phyloP scores from a whole-genome alignment of 2,888 invertebrate genomes.

The Omphaloscelis lunosa region DNA sequence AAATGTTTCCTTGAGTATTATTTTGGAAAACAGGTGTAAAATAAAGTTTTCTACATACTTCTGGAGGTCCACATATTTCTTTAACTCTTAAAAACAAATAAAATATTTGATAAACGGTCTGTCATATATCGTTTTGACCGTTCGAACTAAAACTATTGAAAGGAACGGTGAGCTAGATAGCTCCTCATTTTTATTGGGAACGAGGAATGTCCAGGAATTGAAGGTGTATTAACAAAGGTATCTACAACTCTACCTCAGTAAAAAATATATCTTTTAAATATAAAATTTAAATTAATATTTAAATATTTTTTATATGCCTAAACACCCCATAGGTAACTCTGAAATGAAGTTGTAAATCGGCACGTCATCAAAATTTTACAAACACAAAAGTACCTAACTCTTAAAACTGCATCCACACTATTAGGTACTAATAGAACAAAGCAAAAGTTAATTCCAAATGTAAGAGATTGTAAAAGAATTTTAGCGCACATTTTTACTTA shows the following conservation, averaged over 20 bases:
- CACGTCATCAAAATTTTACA: too few relatives aligned
- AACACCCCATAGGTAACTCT: too few relatives aligned
- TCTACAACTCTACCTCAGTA: background rate
- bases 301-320: too few relatives aligned
- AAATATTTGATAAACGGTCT: constrained; percentile 42
- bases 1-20: background rate
- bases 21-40: background rate
- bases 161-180: constrained; percentile 31
- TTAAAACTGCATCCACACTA: background rate
- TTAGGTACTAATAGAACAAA: background rate
- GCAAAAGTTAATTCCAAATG: background rate
- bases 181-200: constrained; percentile 53
- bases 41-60: background rate
- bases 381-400: too few relatives aligned
- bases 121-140: constrained; percentile 41
- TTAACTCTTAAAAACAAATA: constrained; percentile 18
- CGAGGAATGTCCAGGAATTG: constrained; percentile 43
- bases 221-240: constrained; percentile 26
- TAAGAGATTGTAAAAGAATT: constrained; percentile 26
- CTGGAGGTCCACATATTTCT: background rate
- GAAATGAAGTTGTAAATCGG: too few relatives aligned
- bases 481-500: constrained; percentile 31
- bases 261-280: background rate
- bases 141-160: constrained; percentile 53
- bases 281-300: too few relatives aligned